Percentiles rank a stretch among this genome's conserved stretches.
Evolutionary conservation across 2,113 vertebrate species (phyloP).

Genomic region (Atractosteus spatula): DNA sequence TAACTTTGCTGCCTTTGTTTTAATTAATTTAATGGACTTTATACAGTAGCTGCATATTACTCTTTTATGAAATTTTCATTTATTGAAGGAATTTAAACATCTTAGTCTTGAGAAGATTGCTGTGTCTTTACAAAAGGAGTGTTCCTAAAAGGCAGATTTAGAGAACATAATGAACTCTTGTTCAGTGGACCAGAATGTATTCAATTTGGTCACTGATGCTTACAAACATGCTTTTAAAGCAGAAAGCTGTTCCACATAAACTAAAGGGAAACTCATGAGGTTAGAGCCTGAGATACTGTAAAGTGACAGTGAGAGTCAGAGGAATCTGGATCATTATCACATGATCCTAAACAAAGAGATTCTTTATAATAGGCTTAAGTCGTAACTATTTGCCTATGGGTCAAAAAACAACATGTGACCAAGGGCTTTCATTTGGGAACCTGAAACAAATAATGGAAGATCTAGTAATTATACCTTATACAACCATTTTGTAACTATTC

Average conservation of each 20-base stretch:
- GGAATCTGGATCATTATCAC: background rate
- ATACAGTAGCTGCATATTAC: too few species aligned
- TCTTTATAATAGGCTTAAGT: slow-evolving; percentile 6
- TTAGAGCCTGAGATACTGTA: slow-evolving; percentile 5
- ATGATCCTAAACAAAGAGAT: slow-evolving; percentile 5
- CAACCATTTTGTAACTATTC: too few species aligned
- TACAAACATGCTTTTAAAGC: slow-evolving; percentile 1
- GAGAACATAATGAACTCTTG: slow-evolving; percentile 9
- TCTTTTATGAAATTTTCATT: too few species aligned
- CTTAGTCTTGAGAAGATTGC: too few species aligned
- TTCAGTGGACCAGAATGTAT: slow-evolving; percentile 20
- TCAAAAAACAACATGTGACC: background rate
- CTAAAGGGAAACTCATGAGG: background rate
- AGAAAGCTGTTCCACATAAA: background rate
- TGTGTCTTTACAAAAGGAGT: too few species aligned
- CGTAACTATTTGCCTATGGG: slow-evolving; percentile 5
- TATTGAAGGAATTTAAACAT: too few species aligned
- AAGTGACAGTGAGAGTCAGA: slow-evolving; percentile 1
- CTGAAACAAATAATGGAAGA: background rate
- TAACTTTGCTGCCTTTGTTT: too few species aligned
- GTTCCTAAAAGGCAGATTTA: slow-evolving; percentile 6
- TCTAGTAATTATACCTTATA: too few species aligned
- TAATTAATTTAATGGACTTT: too few species aligned
- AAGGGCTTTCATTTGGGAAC: slow-evolving; percentile 4
- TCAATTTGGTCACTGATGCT: slow-evolving; percentile 14